These are phyloP conservation scores for Alloplasta piceator DNA, from an alignment of 2,888 invertebrate species.

Conservation along the genomic window DNA sequence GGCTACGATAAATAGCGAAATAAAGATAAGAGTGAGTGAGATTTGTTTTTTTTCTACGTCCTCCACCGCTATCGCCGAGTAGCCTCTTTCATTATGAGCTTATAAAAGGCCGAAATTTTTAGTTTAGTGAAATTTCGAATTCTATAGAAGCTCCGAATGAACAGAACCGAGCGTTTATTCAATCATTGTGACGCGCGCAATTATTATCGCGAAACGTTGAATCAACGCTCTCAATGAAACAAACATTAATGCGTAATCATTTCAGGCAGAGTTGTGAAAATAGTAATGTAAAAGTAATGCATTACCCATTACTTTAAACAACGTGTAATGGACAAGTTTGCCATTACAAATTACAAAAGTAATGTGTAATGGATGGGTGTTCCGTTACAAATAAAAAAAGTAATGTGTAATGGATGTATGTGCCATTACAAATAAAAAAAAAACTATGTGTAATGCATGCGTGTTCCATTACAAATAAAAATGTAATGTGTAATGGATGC, in stretches of 20 bases:
- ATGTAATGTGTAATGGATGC: too few relatives aligned
- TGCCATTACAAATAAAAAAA: too few relatives aligned
- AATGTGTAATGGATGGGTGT: too few relatives aligned
- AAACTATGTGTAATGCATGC: too few relatives aligned
- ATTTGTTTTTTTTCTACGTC: background rate
- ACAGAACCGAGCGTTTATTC: slow-evolving; percentile 23
- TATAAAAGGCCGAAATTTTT: slow-evolving; percentile 10
- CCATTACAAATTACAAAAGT: too few relatives aligned
- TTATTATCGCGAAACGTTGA: background rate
- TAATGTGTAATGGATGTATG: too few relatives aligned
- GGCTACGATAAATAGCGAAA: slow-evolving; percentile 51
- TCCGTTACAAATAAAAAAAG: too few relatives aligned
- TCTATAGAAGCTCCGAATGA: background rate
- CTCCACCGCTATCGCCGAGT: slow-evolving; percentile 4
- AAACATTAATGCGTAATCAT: too few relatives aligned
- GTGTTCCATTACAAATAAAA: too few relatives aligned
- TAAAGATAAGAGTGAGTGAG: slow-evolving; percentile 36
- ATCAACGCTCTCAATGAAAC: slow-evolving; percentile 1
- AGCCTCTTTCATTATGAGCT: slow-evolving; percentile 16
- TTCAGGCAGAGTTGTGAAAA: background rate
- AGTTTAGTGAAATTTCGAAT: slow-evolving; percentile 1
- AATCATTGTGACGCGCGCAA: background rate
- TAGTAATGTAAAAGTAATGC: too few relatives aligned
- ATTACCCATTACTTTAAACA: too few relatives aligned
- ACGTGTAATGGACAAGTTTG: too few relatives aligned